Percentiles rank a stretch among this genome's conserved stretches.
These are phyloP conservation scores for Planiliza haematocheilus DNA, from an alignment of 2,113 vertebrate species.

Conservation along the genomic window DNA sequence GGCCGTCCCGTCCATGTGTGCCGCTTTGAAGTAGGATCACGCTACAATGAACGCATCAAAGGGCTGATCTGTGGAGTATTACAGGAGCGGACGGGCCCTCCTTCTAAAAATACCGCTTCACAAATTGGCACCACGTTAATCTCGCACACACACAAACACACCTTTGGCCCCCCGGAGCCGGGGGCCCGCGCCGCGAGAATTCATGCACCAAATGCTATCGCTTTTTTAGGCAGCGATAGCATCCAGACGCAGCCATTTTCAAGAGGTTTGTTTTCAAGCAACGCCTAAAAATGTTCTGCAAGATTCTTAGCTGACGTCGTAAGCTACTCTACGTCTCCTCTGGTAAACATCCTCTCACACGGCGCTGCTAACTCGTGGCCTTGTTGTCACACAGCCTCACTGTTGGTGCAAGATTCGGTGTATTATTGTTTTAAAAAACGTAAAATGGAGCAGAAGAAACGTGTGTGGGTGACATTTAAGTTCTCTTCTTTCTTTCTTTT, in stretches of 20 bases:
- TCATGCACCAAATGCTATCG: not conserved
- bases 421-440: too few species aligned
- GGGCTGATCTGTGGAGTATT: conserved; percentile 76
- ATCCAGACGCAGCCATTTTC: too few species aligned
- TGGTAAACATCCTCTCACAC: too few species aligned
- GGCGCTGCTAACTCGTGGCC: too few species aligned
- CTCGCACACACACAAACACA: conserved; percentile 36
- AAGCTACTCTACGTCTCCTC: not conserved
- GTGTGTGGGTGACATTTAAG: too few species aligned
- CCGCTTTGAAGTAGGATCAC: conserved; percentile 82
- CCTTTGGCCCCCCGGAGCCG: conserved; percentile 9
- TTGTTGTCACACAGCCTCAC: too few species aligned
- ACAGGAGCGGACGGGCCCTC: conserved; percentile 49
- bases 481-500: not conserved
- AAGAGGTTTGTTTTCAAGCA: not conserved
- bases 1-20: conserved; percentile 22
- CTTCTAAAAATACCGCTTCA: conserved; percentile 75
- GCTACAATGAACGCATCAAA: conserved; percentile 79
- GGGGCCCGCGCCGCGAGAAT: not conserved
- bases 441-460: too few species aligned
- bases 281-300: not conserved
- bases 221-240: too few species aligned
- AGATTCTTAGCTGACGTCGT: not conserved
- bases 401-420: too few species aligned
- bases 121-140: conserved; percentile 78